A percentile compares a stretch with the other conserved stretches of the same genome.
Evolutionary conservation across 2,797 vertebrate species (phyloP).

Genomic region (Urocyon cinereoargenteus): DNA sequence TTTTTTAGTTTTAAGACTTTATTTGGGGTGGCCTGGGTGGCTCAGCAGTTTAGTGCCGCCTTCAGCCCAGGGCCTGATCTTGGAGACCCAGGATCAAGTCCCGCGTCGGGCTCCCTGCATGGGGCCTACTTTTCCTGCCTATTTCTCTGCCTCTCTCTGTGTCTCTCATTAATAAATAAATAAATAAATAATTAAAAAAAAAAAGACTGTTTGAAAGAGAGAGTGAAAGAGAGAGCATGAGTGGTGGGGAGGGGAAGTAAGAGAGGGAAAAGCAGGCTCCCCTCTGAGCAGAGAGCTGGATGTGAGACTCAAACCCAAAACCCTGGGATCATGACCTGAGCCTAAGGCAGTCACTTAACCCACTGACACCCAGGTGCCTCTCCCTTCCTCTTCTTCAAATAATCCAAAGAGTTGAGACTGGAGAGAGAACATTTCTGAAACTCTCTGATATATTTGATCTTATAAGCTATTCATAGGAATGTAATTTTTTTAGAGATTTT

Average conservation of each 20-base stretch:
- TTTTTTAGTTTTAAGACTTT: background rate
- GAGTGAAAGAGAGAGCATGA: background rate
- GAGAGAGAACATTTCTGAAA: background rate
- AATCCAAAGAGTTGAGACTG: background rate
- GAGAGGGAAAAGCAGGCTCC: background rate
- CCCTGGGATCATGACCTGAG: background rate
- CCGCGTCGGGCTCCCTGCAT: no score
- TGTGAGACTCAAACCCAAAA: background rate
- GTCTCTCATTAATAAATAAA: no score
- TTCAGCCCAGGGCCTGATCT: no score
- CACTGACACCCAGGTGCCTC: background rate
- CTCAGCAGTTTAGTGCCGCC: no score
- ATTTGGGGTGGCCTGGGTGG: background rate
- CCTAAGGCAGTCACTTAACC: background rate
- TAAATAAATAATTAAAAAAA: no score
- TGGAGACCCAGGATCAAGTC: no score
- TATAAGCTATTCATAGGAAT: background rate
- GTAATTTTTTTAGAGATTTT: background rate
- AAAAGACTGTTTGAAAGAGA: background rate
- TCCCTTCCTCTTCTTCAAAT: background rate
- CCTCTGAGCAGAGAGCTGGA: background rate
- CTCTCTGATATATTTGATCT: background rate
- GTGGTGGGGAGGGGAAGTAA: accelerated
- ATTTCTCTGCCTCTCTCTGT: no score
- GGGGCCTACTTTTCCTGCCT: no score